Percentiles rank a stretch among this genome's conserved stretches.
phyloP scores from a whole-genome alignment of 1,140 invertebrate species.

The Zaprionus inermis region DNA sequence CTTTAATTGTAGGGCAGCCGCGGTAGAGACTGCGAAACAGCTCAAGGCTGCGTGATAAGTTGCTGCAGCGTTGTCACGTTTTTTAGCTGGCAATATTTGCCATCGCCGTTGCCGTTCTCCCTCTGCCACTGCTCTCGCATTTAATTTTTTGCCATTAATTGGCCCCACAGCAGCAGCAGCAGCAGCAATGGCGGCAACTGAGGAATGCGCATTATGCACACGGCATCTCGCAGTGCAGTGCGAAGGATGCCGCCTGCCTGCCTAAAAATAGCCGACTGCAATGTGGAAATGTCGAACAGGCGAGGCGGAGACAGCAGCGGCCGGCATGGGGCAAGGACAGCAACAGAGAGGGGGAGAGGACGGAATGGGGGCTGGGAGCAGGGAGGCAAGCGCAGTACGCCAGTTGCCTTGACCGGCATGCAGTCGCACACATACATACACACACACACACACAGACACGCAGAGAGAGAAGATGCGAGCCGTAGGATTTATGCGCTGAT shows the following conservation, averaged over 20 bases:
- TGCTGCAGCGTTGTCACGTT: slow-evolving; percentile 44
- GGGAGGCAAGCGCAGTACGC: not conserved
- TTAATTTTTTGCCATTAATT: slow-evolving; percentile 48
- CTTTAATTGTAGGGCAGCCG: not conserved
- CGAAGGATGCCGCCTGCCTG: slow-evolving; percentile 22
- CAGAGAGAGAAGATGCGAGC: slow-evolving; percentile 16
- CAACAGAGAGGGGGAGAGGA: not conserved
- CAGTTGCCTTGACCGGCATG: slow-evolving; percentile 69
- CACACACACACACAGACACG: not conserved
- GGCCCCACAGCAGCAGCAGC: slow-evolving; percentile 40
- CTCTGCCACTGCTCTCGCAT: slow-evolving; percentile 27
- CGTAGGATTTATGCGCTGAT: slow-evolving; percentile 46
- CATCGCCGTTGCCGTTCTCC: too few species aligned
- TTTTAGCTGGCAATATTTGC: slow-evolving; percentile 22
- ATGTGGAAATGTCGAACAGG: slow-evolving; percentile 37
- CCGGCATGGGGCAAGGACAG: slow-evolving; percentile 3
- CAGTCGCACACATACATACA: slow-evolving; percentile 28
- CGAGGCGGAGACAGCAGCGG: slow-evolving; percentile 5
- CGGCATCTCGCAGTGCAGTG: slow-evolving; percentile 13
- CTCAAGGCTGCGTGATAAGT: slow-evolving; percentile 45
- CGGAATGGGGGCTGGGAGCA: too few species aligned
- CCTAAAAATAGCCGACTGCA: slow-evolving; percentile 45
- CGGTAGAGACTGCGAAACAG: not conserved
- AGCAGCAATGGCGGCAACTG: slow-evolving; percentile 1
- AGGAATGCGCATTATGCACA: slow-evolving; percentile 10